These are phyloP conservation scores for Shargacucullia verbasci DNA, from an alignment of 2,888 invertebrate genomes.

Conservation along the genomic window DNA sequence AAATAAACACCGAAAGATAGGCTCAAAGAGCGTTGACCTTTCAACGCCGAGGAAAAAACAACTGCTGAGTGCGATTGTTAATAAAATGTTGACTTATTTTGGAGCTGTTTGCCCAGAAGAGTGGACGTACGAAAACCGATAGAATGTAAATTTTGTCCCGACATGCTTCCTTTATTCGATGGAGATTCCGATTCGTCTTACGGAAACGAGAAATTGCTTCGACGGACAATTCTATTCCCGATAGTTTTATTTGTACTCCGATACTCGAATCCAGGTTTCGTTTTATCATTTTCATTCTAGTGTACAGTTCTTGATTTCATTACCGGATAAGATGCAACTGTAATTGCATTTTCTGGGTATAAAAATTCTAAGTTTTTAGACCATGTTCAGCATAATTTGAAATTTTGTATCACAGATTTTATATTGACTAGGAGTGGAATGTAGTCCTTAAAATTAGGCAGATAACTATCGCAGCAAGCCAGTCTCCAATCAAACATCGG, in stretches of 20 bases:
- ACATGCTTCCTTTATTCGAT: conserved; percentile 56
- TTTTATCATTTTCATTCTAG: conserved; percentile 45
- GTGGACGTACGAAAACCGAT: conserved; percentile 69
- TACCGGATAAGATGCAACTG: conserved; percentile 19
- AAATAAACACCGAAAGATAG: conserved; percentile 38
- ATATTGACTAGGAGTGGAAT: no score
- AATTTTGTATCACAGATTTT: no score
- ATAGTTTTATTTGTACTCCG: conserved; percentile 69
- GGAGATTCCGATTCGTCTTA: conserved; percentile 68
- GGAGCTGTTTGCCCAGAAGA: conserved; percentile 65
- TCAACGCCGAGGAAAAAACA: conserved; percentile 23
- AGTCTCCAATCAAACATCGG: conserved; percentile 18
- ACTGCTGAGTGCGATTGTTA: conserved; percentile 50
- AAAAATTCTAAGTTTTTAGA: not conserved
- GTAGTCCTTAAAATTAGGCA: no score
- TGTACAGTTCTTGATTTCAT: conserved; percentile 49
- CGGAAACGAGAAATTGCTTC: conserved; percentile 73
- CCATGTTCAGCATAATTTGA: not conserved
- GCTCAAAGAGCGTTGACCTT: conserved; percentile 22
- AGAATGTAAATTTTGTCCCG: conserved; percentile 76
- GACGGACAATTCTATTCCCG: conserved; percentile 68
- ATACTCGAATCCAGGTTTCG: conserved; percentile 51
- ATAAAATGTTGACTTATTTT: conserved; percentile 69
- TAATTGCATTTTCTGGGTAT: not conserved
- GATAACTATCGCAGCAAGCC: conserved; percentile 1